Conservation (phyloP, 2,888 invertebrate genomes). For the Ornithoptera priamus region DNA sequence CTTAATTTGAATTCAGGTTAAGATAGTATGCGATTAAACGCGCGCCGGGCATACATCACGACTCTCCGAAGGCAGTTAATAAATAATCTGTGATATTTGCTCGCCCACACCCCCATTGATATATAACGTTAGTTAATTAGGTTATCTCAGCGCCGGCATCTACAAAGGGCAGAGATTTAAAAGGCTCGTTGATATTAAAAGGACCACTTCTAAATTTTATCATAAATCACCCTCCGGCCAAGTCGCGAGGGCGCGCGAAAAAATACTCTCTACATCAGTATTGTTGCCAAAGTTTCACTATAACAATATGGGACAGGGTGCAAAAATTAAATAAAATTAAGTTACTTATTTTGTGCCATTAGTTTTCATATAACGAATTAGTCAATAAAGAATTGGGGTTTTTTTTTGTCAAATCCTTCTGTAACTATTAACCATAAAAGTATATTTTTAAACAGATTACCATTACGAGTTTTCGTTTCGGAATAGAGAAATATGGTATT, state of each 20-base stretch:
- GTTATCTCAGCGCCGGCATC: conserved; percentile 76
- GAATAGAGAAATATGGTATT: no score
- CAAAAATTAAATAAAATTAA: neutral
- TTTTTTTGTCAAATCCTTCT: no score
- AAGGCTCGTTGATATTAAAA: conserved; percentile 77
- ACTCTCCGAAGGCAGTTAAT: conserved; percentile 50
- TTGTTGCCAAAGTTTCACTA: conserved; percentile 31
- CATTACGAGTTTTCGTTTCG: no score
- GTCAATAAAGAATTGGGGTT: no score
- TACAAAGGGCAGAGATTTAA: conserved; percentile 65
- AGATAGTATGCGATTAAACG: conserved; percentile 51
- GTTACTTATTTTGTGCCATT: neutral
- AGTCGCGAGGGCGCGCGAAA: conserved; percentile 71
- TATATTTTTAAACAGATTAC: no score
- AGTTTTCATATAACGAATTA: no score
- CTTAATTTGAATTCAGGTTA: neutral
- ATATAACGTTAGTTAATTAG: conserved; percentile 78
- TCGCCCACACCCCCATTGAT: conserved; percentile 60
- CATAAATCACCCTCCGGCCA: conserved; percentile 76
- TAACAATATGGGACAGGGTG: neutral
- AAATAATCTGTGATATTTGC: conserved; percentile 69
- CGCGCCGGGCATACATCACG: conserved; percentile 42
- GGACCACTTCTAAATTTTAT: conserved; percentile 72
- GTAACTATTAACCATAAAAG: no score
- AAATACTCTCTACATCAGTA: conserved; percentile 65